Percentiles rank a stretch among this genome's conserved stretches.
Evolutionary conservation across 1,140 invertebrate species (phyloP).

Genomic region (Apis cerana): DNA sequence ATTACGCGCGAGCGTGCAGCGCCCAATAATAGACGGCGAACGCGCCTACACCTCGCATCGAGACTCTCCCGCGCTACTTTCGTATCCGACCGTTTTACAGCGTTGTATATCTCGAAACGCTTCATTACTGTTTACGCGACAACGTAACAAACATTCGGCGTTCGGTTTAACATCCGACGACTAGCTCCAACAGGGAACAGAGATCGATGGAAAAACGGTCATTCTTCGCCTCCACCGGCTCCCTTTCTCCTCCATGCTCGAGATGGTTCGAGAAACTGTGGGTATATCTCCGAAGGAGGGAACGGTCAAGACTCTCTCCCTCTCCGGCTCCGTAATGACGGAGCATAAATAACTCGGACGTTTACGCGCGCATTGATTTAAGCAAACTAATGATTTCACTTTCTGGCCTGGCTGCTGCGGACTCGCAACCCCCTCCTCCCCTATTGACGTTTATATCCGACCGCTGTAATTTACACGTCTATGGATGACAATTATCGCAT

Average conservation of each 20-base stretch:
- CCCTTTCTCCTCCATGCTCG: too few species aligned
- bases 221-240: too few species aligned
- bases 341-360: conserved; percentile 81
- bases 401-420: conserved; percentile 73
- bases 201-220: too few species aligned
- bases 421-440: conserved; percentile 58
- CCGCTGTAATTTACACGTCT: conserved; percentile 80
- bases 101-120: conserved; percentile 55
- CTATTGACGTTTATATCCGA: conserved; percentile 80
- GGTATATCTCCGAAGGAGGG: background rate
- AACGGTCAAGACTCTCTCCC: conserved; percentile 15
- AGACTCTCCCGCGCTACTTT: conserved; percentile 44
- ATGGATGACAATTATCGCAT: conserved; percentile 78
- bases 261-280: too few species aligned
- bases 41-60: background rate
- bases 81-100: conserved; percentile 48
- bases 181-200: too few species aligned
- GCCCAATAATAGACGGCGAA: conserved; percentile 61
- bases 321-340: conserved; percentile 69
- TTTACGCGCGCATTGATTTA: conserved; percentile 82
- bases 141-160: conserved; percentile 51
- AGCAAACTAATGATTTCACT: conserved; percentile 82
- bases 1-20: conserved; percentile 52
- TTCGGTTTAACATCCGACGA: conserved; percentile 30
- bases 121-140: conserved; percentile 61